phyloP scores from a whole-genome alignment of 2,113 vertebrate genomes.

The Ovis aries region ARS-UI_Ramb_v3.0 NC_056060.1:94166001-94166500 shows the following conservation, averaged over 20 bases:
- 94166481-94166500: not conserved
- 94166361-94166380: not conserved
- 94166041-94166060: not conserved
- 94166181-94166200: not conserved
- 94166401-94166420: not conserved
- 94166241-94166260: not conserved
- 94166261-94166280: not conserved
- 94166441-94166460: not conserved
- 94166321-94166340: not conserved
- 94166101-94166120: not conserved
- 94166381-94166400: not conserved
- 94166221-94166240: not conserved
- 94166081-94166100: not conserved
- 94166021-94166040: not conserved
- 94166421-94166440: not conserved
- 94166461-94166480: fast-evolving
- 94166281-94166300: not conserved
- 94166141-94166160: not conserved
- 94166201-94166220: not conserved
- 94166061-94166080: not conserved
- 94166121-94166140: not conserved
- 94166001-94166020: not conserved
- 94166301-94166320: not conserved
- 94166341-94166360: not conserved
- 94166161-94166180: not conserved